Conservation (phyloP, 2,888 invertebrate species). For the Branchellion lobata region DNA sequence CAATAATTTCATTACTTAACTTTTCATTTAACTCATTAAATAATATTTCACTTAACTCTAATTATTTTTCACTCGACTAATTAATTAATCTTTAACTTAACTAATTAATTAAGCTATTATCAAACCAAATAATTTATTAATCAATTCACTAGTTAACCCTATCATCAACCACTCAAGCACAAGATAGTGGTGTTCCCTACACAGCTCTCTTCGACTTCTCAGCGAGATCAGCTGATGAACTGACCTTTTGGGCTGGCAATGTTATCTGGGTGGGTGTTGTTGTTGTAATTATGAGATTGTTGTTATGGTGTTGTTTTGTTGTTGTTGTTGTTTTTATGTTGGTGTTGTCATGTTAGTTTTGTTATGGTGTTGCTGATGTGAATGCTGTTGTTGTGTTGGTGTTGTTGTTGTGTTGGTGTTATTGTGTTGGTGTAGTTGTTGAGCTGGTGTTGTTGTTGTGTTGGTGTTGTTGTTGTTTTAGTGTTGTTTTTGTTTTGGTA, state of each 20-base stretch:
- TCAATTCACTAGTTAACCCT: too few species aligned
- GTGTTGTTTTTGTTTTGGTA: too few species aligned
- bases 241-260: conserved; percentile 89
- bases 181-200: conserved; percentile 64
- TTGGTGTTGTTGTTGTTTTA: background rate
- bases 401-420: conserved; percentile 16
- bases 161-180: too few species aligned
- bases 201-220: conserved; percentile 90
- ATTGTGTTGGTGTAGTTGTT: conserved; percentile 2
- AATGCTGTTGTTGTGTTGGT: conserved; percentile 1
- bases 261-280: conserved; percentile 67
- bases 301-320: background rate
- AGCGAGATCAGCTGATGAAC: conserved; percentile 86
- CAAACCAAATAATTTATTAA: too few species aligned
- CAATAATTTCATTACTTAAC: too few species aligned
- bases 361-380: background rate
- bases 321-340: background rate
- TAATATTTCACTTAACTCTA: too few species aligned
- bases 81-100: too few species aligned
- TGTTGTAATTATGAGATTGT: background rate
- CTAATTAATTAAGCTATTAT: too few species aligned
- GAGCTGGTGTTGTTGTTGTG: background rate
- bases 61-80: too few species aligned
- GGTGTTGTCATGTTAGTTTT: background rate
- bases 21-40: too few species aligned